Evolutionary conservation across 2,797 vertebrate species (phyloP).

Genomic region (Hoplostethus atlanticus): DNA sequence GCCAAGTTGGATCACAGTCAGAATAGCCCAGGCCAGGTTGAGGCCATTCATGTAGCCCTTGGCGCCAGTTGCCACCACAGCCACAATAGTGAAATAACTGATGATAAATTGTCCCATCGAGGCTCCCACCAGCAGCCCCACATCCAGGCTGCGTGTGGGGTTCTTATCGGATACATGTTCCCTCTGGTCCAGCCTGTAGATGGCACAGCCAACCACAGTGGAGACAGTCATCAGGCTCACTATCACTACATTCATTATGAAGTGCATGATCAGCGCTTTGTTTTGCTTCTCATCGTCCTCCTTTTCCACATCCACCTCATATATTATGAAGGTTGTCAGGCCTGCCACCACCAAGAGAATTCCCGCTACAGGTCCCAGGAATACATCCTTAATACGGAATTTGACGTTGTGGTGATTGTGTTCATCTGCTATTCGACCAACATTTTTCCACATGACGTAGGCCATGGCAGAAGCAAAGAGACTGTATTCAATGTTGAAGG

Average conservation of each 20-base stretch:
- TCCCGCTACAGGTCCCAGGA: conserved; percentile 82
- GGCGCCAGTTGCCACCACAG: conserved; percentile 85
- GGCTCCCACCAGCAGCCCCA: conserved; percentile 91
- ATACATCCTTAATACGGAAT: conserved; percentile 83
- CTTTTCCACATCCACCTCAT: conserved; percentile 89
- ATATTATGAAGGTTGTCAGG: conserved; percentile 90
- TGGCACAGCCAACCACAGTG: conserved; percentile 83
- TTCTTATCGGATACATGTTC: conserved; percentile 91
- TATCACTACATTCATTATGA: conserved; percentile 89
- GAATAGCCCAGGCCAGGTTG: conserved; percentile 87
- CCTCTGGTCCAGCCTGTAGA: conserved; percentile 91
- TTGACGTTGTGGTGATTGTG: conserved; percentile 72
- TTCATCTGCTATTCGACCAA: conserved; percentile 87
- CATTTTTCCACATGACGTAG: conserved; percentile 98
- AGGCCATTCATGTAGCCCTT: conserved; percentile 82
- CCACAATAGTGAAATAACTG: conserved; percentile 93
- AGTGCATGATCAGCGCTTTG: conserved; percentile 88
- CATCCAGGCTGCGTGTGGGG: conserved; percentile 93
- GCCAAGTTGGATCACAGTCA: conserved; percentile 91
- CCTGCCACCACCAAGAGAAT: conserved; percentile 85
- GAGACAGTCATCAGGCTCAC: conserved; percentile 88
- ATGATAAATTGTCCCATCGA: conserved; percentile 94
- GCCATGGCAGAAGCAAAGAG: conserved; percentile 96
- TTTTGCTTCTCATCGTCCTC: conserved; percentile 50
- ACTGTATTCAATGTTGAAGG: conserved; percentile 98